Evolutionary conservation across 2,113 vertebrate genomes (phyloP), one percentile per base, ranked within the genome.

Genomic region (Pontoporia blainvillei): DNA sequence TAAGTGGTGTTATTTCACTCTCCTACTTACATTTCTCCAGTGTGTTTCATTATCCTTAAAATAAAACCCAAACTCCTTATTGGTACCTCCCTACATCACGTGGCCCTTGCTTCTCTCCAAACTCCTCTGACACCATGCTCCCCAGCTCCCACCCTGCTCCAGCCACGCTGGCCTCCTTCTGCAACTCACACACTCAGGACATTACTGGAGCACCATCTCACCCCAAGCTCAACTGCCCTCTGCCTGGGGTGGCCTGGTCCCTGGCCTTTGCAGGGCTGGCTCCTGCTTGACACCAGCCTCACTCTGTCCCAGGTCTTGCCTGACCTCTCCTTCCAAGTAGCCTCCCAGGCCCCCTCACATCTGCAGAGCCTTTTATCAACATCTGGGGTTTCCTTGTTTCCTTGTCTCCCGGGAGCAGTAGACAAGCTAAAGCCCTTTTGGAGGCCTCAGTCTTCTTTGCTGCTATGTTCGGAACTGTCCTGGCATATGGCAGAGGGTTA

Each of bases 71-170:
- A 9, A 10, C 76, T 15, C n/a, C n/a, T 54, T 7, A 12, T n/a
- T 81, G 14, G 29, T 8, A 3, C 44, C 54, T 44, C 21, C 41
- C 17, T n/a, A 10, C 2, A 7, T 39, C 36, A 18, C 27, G 8
- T 21, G 29, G 41, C n/a, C 29, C 44, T 29, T 73, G 15, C 41
- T 27, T 25, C 17, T 52, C 23, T 72, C 41, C 21, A 61, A 5
- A 3, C n/a, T 29, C 3, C 0, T 29, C 34, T 31, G n/a, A 71
- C n/a, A 18, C 39, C 39, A 64, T 1, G 11, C 5, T 44, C n/a
- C 14, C 23, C 27, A 2, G 8, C 21, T 12, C 41, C 20, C 25
- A 27, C 27, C n/a, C 12, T n/a, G 27, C 54, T 39, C 57, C 34
- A 13, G 34, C 31, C 39, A 18, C 8, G 13, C 23, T 4, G 62